These are phyloP conservation scores for Borostomias antarcticus DNA, from an alignment of 2,797 vertebrate species.

Conservation along the genomic window DNA sequence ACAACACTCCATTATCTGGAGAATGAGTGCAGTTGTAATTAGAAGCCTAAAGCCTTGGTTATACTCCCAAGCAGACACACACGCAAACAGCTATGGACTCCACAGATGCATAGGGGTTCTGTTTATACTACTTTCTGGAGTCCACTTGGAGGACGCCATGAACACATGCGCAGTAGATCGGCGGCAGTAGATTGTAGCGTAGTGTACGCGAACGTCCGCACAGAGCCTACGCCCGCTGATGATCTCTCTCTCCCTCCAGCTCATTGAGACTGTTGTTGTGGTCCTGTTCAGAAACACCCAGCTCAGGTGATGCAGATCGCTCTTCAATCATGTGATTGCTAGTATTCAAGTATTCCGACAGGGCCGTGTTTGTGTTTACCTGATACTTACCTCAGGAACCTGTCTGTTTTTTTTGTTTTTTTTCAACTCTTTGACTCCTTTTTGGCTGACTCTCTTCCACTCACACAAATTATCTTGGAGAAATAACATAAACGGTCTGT, in stretches of 20 bases:
- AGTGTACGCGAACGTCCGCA: too few species aligned
- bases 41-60: too few species aligned
- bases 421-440: not conserved
- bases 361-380: slow-evolving; percentile 25
- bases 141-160: too few species aligned
- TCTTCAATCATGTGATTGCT: slow-evolving; percentile 29
- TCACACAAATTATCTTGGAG: too few species aligned
- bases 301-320: slow-evolving; percentile 41
- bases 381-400: slow-evolving; percentile 1
- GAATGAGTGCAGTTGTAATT: slow-evolving; percentile 59
- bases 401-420: slow-evolving; percentile 5
- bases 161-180: too few species aligned
- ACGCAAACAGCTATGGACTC: too few species aligned
- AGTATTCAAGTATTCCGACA: slow-evolving; percentile 37
- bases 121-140: too few species aligned
- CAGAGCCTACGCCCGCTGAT: too few species aligned
- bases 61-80: too few species aligned
- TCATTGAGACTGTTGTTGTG: not conserved
- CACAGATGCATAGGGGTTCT: too few species aligned
- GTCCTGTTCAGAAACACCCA: slow-evolving; percentile 12
- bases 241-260: not conserved
- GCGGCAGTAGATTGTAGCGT: too few species aligned
- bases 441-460: slow-evolving; percentile 1
- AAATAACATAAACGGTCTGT: not conserved
- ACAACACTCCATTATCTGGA: slow-evolving; percentile 61